Evolutionary conservation across 2,113 vertebrate genomes (phyloP), one percentile per base, ranked within the genome.

Genomic region (Craseonycteris thonglongyai): DNA sequence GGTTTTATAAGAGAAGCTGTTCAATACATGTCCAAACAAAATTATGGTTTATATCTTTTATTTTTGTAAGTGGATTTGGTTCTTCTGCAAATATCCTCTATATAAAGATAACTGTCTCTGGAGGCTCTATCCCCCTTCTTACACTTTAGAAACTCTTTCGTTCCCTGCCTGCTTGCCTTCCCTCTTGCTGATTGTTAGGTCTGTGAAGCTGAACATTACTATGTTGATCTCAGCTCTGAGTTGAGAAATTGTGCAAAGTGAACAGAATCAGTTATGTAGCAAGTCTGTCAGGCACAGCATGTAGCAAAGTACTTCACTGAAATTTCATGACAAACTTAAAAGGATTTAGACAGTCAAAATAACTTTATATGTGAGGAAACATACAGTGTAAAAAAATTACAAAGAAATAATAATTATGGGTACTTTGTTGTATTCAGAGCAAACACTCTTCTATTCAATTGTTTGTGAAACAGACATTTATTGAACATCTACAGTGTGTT

Each of bases 1-100:
- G 68, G 28, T 85, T 95, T 97, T 69, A 90, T 85, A 83, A 95
- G 72, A 82, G 84, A 96, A 91, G 75, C 66, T 74, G 10, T 66
- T 91, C 80, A 74, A 71, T 78, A 88, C 2, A 7, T 33, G 63
- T 79, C 21, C 12, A 65, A 69, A 72, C 38, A 65, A 92, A 92
- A 88, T 49, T 45, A 82, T 38, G 24, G 68, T 80, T 75, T 94
- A 45, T 33, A 26, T 22, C 18, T 7, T 49, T 63, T 92, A 63
- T 21, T 61, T 54, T 42, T 72, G 72, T 3, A 7, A 61, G 16
- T 79, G 76, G 1, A 30, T 58, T 26, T 42, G 15, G 15, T 45
- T n/a, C 42, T 68, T n/a, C 33, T 49, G 9, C 33, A 91, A 54
- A 82, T 6, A 30, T 35, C 40, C 42, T 87, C 47, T 30, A 26